phyloP scores from a whole-genome alignment of 2,888 invertebrate species.

The Nomada fabriciana region DNA sequence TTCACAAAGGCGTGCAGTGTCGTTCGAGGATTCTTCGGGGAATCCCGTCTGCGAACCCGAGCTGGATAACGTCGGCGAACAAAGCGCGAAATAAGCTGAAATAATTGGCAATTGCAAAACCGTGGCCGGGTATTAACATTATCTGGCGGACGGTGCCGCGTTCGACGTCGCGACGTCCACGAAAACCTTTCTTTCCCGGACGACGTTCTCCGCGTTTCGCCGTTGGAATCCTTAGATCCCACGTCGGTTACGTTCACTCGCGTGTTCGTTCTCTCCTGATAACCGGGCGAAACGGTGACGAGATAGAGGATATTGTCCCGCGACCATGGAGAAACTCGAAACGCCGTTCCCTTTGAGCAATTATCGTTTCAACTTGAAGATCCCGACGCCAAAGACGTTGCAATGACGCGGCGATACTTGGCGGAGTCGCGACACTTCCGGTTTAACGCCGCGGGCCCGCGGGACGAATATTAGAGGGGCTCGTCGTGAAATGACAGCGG shows the following conservation, averaged over 20 bases:
- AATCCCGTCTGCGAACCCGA: slow-evolving; percentile 45
- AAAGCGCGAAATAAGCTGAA: slow-evolving; percentile 77
- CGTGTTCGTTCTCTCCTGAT: slow-evolving; percentile 57
- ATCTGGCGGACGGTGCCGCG: slow-evolving; percentile 65
- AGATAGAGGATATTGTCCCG: slow-evolving; percentile 66
- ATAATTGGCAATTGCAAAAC: slow-evolving; percentile 81
- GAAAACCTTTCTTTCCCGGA: slow-evolving; percentile 57
- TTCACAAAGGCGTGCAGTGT: slow-evolving; percentile 64
- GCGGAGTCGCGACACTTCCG: slow-evolving; percentile 14
- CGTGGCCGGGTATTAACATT: slow-evolving; percentile 78
- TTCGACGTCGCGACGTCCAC: slow-evolving; percentile 39
- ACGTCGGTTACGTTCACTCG: slow-evolving; percentile 48
- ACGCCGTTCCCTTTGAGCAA: slow-evolving; percentile 48
- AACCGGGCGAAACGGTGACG: slow-evolving; percentile 55
- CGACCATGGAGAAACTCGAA: slow-evolving; percentile 35
- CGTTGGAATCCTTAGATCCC: slow-evolving; percentile 34
- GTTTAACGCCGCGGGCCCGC: slow-evolving; percentile 27
- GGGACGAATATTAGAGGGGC: slow-evolving; percentile 34
- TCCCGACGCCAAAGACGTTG: slow-evolving; percentile 21
- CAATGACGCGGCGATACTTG: slow-evolving; percentile 32
- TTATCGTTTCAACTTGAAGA: slow-evolving; percentile 61
- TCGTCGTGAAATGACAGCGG: not conserved
- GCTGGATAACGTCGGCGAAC: slow-evolving; percentile 70
- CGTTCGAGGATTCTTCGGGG: slow-evolving; percentile 66
- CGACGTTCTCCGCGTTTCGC: slow-evolving; percentile 53